Conservation (phyloP, 2,113 vertebrate genomes). For the Tautogolabrus adspersus region DNA sequence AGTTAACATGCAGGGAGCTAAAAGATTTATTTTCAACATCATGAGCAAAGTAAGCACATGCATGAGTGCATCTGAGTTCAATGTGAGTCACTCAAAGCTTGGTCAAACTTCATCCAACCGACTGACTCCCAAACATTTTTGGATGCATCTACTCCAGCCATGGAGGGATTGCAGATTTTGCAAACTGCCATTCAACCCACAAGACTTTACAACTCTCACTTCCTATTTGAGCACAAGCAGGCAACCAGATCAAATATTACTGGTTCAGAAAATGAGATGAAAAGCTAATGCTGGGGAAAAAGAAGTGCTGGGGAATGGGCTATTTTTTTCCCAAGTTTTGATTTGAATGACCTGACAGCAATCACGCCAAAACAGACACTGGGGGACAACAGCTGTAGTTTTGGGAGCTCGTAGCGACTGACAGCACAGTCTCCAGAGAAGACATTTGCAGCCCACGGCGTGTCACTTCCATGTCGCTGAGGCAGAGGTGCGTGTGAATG, state of each 20-base stretch:
- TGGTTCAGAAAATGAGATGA: slow-evolving; percentile 42
- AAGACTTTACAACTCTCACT: slow-evolving; percentile 11
- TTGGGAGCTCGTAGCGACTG: slow-evolving; percentile 43
- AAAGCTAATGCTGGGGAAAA: slow-evolving; percentile 18
- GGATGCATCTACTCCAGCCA: slow-evolving; percentile 16
- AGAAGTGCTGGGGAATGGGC: not conserved
- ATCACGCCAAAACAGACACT: slow-evolving; percentile 60
- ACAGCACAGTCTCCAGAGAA: slow-evolving; percentile 42
- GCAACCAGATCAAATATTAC: slow-evolving; percentile 35
- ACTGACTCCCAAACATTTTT: slow-evolving; percentile 19
- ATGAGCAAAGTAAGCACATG: slow-evolving; percentile 24
- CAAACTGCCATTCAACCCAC: slow-evolving; percentile 13
- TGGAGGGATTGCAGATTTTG: slow-evolving; percentile 37
- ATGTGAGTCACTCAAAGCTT: slow-evolving; percentile 22
- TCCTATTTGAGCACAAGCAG: slow-evolving; percentile 25
- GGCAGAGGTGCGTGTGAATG: slow-evolving; percentile 34
- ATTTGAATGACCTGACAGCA: slow-evolving; percentile 80
- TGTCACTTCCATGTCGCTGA: slow-evolving; percentile 54
- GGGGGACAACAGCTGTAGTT: slow-evolving; percentile 62
- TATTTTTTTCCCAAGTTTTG: slow-evolving; percentile 46
- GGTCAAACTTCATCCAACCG: slow-evolving; percentile 30
- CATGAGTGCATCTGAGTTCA: slow-evolving; percentile 27
- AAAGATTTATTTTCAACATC: slow-evolving; percentile 4
- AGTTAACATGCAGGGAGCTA: slow-evolving; percentile 6
- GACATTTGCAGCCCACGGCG: slow-evolving; percentile 66